phyloP scores from a whole-genome alignment of 2,113 vertebrate species.

The Stictonetta naevosa region DNA sequence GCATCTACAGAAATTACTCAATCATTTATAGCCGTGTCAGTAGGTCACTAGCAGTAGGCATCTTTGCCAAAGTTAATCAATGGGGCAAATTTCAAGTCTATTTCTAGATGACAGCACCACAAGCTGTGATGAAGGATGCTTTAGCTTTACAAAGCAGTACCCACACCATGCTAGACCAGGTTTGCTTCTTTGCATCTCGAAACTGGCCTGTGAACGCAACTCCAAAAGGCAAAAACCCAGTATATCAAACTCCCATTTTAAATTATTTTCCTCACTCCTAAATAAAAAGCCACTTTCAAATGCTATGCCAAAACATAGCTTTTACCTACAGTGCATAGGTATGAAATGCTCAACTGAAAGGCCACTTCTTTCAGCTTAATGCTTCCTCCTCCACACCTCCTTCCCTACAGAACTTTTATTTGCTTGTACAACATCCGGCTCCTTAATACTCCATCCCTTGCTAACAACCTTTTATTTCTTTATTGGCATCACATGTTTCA shows the following conservation, averaged over 20 bases:
- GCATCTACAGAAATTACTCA: not conserved
- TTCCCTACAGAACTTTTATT: not conserved
- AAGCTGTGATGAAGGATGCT: not conserved
- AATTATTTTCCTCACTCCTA: rapidly evolving
- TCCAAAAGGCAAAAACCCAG: not conserved
- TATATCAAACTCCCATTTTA: rapidly evolving
- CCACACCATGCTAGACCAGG: not conserved
- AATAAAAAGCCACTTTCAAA: not conserved
- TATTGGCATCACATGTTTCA: constrained; percentile 23
- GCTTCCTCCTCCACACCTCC: not conserved
- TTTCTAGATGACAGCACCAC: not conserved
- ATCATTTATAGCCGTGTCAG: not conserved
- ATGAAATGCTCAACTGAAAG: not conserved
- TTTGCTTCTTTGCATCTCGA: not conserved
- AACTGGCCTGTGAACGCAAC: rapidly evolving
- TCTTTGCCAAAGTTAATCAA: not conserved
- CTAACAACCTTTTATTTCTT: constrained; percentile 23
- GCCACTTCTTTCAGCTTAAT: not conserved
- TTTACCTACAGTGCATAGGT: rapidly evolving
- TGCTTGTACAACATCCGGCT: not conserved
- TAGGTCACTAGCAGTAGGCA: not conserved
- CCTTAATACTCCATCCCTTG: not conserved
- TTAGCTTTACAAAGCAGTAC: not conserved
- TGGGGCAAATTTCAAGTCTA: not conserved
- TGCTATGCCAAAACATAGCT: not conserved